phyloP scores from a whole-genome alignment of 2,888 invertebrate genomes.

The Alitta virens region DNA sequence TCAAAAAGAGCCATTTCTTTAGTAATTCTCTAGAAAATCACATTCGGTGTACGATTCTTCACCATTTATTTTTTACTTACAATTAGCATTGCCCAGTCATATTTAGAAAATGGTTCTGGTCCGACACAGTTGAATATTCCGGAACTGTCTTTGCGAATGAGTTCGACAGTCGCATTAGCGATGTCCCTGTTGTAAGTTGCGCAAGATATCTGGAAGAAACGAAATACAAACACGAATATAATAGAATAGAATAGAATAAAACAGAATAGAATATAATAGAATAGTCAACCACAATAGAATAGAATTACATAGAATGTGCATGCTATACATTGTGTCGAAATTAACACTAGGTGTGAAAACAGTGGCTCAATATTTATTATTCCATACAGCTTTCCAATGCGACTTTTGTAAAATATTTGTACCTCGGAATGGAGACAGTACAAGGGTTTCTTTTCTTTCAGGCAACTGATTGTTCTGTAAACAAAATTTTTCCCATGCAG shows the following conservation, averaged over 20 bases:
- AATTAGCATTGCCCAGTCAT: slow-evolving; percentile 12
- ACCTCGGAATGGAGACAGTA: slow-evolving; percentile 12
- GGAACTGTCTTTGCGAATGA: not conserved
- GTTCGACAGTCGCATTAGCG: slow-evolving; percentile 1
- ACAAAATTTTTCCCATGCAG: slow-evolving; percentile 15
- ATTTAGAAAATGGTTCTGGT: slow-evolving; percentile 5
- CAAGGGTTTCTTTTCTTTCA: slow-evolving; percentile 2
- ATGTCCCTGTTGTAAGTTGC: slow-evolving; percentile 14
- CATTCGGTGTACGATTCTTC: not conserved
- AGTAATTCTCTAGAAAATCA: not conserved
- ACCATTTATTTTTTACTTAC: slow-evolving; percentile 4
- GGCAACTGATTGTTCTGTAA: not conserved
- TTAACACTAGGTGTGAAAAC: not conserved
- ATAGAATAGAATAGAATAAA: not conserved
- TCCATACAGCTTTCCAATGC: no score
- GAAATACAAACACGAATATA: not conserved
- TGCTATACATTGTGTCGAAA: not conserved
- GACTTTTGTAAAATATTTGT: no score
- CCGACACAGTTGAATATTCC: slow-evolving; percentile 12
- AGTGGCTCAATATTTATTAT: no score
- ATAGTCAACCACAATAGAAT: not conserved
- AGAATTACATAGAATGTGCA: not conserved
- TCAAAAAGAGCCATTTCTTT: no score
- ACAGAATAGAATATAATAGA: not conserved
- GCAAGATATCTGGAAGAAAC: slow-evolving; percentile 5